Conservation (phyloP, 2,888 invertebrate species). For the Sphecodes monilicornis region DNA sequence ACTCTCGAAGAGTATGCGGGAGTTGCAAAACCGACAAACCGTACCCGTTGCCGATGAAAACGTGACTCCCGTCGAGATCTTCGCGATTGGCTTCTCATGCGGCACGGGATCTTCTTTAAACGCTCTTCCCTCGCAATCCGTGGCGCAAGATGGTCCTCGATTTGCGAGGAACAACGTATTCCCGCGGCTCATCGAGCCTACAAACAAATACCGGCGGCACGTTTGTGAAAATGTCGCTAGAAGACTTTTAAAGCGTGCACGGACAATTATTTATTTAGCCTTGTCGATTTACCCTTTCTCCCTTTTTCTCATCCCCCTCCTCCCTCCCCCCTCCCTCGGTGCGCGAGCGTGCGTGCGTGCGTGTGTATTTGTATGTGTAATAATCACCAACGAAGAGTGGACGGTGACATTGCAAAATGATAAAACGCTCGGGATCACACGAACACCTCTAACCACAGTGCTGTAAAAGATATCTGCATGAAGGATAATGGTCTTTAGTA, state of each 20-base stretch:
- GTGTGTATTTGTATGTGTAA: not conserved
- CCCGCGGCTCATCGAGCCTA: conserved; percentile 34
- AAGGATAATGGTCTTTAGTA: conserved; percentile 3
- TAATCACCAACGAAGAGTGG: not conserved
- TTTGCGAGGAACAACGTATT: conserved; percentile 55
- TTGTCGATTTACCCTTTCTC: conserved; percentile 10
- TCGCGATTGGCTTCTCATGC: conserved; percentile 56
- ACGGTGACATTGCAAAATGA: conserved; percentile 24
- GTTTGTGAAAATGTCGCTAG: conserved; percentile 63
- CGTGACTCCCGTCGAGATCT: conserved; percentile 60
- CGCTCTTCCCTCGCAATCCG: conserved; percentile 22
- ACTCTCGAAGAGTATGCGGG: conserved; percentile 25
- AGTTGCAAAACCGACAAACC: conserved; percentile 51
- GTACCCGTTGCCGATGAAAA: conserved; percentile 48
- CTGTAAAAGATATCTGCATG: not conserved
- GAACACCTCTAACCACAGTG: not conserved
- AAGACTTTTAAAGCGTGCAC: conserved; percentile 7
- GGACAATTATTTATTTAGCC: conserved; percentile 41
- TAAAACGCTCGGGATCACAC: not conserved
- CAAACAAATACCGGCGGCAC: conserved; percentile 25
- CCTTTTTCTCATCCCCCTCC: not conserved
- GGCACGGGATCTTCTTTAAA: conserved; percentile 44
- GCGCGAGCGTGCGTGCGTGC: too few species aligned
- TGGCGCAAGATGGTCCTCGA: conserved; percentile 61
- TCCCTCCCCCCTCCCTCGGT: not conserved